Base-by-base conservation (phyloP, 2,888 invertebrate species). In the Amphimallon solstitiale region DNA sequence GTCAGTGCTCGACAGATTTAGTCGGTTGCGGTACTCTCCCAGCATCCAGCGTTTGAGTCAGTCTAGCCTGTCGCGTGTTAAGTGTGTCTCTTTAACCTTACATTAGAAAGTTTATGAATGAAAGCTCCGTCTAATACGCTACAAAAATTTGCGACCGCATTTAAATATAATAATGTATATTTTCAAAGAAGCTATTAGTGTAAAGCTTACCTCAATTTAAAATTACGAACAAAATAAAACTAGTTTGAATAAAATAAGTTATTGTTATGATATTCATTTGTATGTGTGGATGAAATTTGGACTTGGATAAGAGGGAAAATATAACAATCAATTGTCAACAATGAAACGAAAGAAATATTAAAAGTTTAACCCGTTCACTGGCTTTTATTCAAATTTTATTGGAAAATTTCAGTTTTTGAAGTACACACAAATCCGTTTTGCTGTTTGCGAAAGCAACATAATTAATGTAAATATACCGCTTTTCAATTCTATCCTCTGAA, bases 1-100 rank as follows among this genome's bases (percentile, higher is more conserved):
- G 76, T 76, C 76, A 76, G 75, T 76, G 74, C 70, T 74, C 73
- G 73, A 62, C 69, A 64, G 72, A 70, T 70, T 66, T 63, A 65
- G 67, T 66, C 68, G 63, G 70, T 68, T 68, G 72, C 67, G 69
- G 62, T 65, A 64, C 61, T 46, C 59, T 59, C 63, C 40, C 64
- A 67, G 49, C 65, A 56, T 67, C 62, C 65, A 54, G 64, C 61
- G 62, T 63, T 51, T 56, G 61, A 65, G 45, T 40, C 49, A 56
- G 40, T 61, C 52, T 34, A 63, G 54, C 54, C 29, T 46, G 40
- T 45, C 56, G 61, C 61, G 40, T 49, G 45, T 35, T 49, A 40
- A 38, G 23, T 43, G 43, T 45, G 35, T 51, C 52, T 21, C 17
- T 14, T 34, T 43, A 61, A 45, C 60, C 45, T 48, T 29, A 34